Evolutionary conservation across 2,113 vertebrate species (phyloP).

Genomic region (Siphamia tubifer): DNA sequence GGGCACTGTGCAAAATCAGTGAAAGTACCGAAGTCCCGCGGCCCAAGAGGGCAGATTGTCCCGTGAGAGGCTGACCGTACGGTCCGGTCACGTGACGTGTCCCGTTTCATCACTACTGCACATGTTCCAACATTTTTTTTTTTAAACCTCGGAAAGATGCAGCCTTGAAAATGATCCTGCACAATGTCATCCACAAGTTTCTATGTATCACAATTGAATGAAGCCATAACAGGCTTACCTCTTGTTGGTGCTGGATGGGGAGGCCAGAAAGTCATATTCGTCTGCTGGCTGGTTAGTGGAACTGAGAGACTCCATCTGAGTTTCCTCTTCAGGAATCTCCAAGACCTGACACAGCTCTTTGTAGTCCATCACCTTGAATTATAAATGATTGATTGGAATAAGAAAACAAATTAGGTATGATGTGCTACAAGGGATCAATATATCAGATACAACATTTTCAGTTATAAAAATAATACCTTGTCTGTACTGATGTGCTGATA

Average conservation of each 20-base stretch:
- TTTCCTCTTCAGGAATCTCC: slow-evolving; percentile 84
- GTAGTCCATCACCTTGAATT: slow-evolving; percentile 87
- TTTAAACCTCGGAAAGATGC: too few species aligned
- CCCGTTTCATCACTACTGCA: too few species aligned
- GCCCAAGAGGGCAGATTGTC: too few species aligned
- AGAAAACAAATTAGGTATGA: background rate
- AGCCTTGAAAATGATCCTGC: too few species aligned
- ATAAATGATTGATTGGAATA: background rate
- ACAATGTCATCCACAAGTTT: too few species aligned
- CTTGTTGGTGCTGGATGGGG: slow-evolving; percentile 90
- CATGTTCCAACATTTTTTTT: too few species aligned
- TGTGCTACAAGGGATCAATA: background rate
- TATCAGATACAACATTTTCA: background rate
- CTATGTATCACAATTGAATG: too few species aligned
- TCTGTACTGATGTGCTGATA: slow-evolving; percentile 90
- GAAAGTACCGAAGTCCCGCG: too few species aligned
- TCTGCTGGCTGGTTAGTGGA: slow-evolving; percentile 77
- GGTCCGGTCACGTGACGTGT: too few species aligned
- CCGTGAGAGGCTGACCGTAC: too few species aligned
- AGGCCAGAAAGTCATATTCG: slow-evolving; percentile 89
- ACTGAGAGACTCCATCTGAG: slow-evolving; percentile 68
- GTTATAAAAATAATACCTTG: slow-evolving; percentile 79
- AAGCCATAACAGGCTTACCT: too few species aligned
- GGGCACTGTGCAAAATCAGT: too few species aligned
- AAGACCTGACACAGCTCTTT: slow-evolving; percentile 88